Conservation (phyloP, 2,113 vertebrate species). For the Cyrtonyx montezumae region DNA sequence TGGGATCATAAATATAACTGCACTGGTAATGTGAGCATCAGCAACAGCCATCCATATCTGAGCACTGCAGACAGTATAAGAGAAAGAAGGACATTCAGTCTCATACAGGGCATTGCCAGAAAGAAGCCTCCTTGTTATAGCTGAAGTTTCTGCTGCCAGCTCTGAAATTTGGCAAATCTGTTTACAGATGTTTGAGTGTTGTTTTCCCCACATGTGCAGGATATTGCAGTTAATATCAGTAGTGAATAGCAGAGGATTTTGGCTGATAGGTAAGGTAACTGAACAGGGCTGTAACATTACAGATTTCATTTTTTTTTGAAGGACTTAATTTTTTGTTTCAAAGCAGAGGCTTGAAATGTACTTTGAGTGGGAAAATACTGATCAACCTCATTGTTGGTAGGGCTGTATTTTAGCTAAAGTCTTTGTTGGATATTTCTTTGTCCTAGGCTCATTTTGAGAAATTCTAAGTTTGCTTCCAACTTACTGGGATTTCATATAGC, state of each 20-base stretch:
- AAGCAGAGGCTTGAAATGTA: background rate
- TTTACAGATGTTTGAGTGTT: background rate
- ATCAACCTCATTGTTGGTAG: background rate
- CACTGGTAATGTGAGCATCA: accelerated
- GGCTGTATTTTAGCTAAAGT: background rate
- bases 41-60: background rate
- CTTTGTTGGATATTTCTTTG: background rate
- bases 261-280: background rate
- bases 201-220: accelerated
- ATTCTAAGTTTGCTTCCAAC: background rate
- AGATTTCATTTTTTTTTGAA: background rate
- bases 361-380: background rate
- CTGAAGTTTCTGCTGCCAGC: background rate
- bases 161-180: background rate
- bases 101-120: background rate
- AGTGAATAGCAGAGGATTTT: background rate
- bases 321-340: background rate
- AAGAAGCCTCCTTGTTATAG: background rate
- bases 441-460: background rate
- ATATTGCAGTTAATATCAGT: background rate
- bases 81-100: background rate
- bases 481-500: background rate
- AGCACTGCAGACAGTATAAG: accelerated
- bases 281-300: background rate
- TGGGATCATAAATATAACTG: background rate